Base-by-base conservation (phyloP, 2,888 invertebrate species). In the Exocentrus adspersus region DNA sequence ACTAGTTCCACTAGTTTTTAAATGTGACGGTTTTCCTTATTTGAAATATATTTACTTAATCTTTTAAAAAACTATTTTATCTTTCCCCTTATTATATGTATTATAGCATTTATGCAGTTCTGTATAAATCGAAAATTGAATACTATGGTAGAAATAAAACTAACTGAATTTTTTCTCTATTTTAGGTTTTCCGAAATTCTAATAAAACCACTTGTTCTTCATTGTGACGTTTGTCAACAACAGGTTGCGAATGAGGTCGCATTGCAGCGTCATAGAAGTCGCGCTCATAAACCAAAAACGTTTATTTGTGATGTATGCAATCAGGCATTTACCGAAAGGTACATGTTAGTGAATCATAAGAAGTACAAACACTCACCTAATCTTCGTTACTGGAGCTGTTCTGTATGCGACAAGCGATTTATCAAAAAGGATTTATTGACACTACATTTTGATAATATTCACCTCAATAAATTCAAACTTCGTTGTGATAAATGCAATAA, bases 291-390 rank as follows among this genome's bases (percentile, higher is more conserved):
- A 7, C 53, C 58, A 28, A 61, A 60, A 45, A 28, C 42, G 3
- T 48, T 60, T 32, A 50, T 62, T 41, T 70, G 70, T 32, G 59
- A 53, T 51, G 21, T 61, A 6, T 70, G 70, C 64, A 42, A 48
- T 30, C 63, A 65, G 45, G 59, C 42, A 37, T 67, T 69, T 42
- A 45, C 37, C 7, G 62, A 61, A 24, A 63, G 60, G 37, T 52
- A 60, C 14, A 19, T 51, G 9, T 20, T 69, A 21, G 17, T n/a
- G 0, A 21, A 84, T 84, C 67, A 68, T 45, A 57, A 53, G 10
- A 62, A 58, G n/a, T 12, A 41, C 24, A 59, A 37, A 21, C 14
- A 21, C 32, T 3, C 28, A 9, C 24, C 14, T 1, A 10, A 53
- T 20, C 12, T n/a, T 14, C 2, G 10, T 4, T 24, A 42, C 3